phyloP scores from a whole-genome alignment of 2,113 vertebrate genomes.

The Halcyon malimbica region DNA sequence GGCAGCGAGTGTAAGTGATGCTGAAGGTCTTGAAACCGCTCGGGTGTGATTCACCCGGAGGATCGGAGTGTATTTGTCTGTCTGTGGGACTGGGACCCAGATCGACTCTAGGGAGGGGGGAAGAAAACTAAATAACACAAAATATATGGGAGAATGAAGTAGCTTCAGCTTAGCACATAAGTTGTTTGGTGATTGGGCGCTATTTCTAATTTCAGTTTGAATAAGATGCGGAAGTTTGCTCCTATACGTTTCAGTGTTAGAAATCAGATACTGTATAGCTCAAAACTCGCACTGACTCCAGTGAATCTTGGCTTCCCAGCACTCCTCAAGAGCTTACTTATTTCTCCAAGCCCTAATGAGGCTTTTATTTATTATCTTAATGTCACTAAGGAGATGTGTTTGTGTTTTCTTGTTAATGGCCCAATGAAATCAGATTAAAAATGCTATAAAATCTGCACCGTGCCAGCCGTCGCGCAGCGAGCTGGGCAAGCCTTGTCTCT shows the following conservation, averaged over 20 bases:
- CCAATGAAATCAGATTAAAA: not conserved
- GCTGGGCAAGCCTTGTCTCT: not conserved
- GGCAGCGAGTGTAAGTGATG: not conserved
- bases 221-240: not conserved
- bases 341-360: not conserved
- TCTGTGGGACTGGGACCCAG: not conserved
- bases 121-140: not conserved
- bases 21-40: not conserved
- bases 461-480: not conserved
- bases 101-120: rapidly evolving
- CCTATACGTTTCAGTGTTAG: not conserved
- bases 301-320: not conserved
- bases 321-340: not conserved
- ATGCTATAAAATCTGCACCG: not conserved
- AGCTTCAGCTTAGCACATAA: not conserved
- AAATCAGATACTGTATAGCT: not conserved
- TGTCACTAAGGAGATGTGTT: not conserved
- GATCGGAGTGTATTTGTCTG: not conserved
- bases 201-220: not conserved
- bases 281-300: not conserved
- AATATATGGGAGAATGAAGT: not conserved
- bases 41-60: rapidly evolving
- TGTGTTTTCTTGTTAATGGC: not conserved
- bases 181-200: not conserved
- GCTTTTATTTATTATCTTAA: conserved; percentile 29